Evolutionary conservation across 2,797 vertebrate genomes (phyloP).

Genomic region (Sebastes nivosus): DNA sequence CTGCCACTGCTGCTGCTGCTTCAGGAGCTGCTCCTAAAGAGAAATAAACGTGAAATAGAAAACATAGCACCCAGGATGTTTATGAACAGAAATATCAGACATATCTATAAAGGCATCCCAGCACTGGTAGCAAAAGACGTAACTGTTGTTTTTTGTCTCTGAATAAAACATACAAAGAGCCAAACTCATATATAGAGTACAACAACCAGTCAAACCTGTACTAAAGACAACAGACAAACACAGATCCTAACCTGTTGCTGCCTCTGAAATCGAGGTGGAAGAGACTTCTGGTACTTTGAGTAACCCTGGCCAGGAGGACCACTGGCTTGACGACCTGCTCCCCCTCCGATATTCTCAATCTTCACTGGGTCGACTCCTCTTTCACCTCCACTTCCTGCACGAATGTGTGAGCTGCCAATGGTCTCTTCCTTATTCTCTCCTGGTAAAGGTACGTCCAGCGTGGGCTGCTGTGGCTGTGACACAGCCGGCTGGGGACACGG

Average conservation of each 20-base stretch:
- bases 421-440: slow-evolving; percentile 81
- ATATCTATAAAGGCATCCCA: neutral
- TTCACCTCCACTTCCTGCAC: slow-evolving; percentile 71
- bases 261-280: slow-evolving; percentile 94
- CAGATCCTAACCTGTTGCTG: slow-evolving; percentile 89
- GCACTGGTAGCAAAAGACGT: neutral
- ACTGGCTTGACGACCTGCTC: slow-evolving; percentile 78
- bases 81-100: neutral
- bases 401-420: slow-evolving; percentile 55
- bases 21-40: slow-evolving; percentile 84
- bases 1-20: slow-evolving; percentile 83
- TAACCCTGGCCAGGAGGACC: slow-evolving; percentile 85
- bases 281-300: slow-evolving; percentile 94
- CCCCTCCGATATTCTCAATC: slow-evolving; percentile 77
- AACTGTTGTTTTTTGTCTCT: neutral
- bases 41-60: neutral
- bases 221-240: neutral
- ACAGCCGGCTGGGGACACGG: slow-evolving; percentile 74
- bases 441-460: slow-evolving; percentile 64
- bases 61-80: neutral
- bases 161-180: neutral
- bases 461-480: slow-evolving; percentile 69
- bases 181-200: neutral
- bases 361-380: slow-evolving; percentile 83
- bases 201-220: neutral